Conservation (phyloP, 2,797 vertebrate species). For the Pseudotriccus pelzelni region DNA sequence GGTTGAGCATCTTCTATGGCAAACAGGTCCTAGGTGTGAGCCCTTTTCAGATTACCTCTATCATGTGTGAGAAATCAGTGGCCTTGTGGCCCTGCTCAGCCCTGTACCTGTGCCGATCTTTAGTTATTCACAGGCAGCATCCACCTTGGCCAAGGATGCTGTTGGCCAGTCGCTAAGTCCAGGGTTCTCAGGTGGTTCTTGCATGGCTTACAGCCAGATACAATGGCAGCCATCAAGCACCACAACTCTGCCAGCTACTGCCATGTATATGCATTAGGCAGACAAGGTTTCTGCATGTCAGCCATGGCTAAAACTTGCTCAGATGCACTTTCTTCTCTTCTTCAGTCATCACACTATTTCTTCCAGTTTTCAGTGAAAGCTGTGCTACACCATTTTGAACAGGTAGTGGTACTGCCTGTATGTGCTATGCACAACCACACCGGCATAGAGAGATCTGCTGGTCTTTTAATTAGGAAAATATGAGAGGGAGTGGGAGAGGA, state of each 20-base stretch:
- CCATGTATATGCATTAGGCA: rapidly evolving
- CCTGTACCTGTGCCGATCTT: not conserved
- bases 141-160: not conserved
- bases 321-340: not conserved
- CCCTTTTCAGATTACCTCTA: not conserved
- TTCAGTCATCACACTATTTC: not conserved
- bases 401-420: not conserved
- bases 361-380: not conserved
- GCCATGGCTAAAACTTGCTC: not conserved
- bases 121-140: not conserved
- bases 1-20: not conserved
- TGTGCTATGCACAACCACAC: not conserved
- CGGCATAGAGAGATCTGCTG: not conserved
- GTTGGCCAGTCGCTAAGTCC: not conserved
- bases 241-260: not conserved
- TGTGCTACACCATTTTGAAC: not conserved
- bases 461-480: not conserved
- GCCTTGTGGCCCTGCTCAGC: not conserved
- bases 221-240: not conserved
- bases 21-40: not conserved
- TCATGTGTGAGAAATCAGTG: rapidly evolving
- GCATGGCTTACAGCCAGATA: rapidly evolving
- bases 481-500: rapidly evolving
- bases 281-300: not conserved
- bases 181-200: not conserved